Base-by-base conservation (phyloP, 2,113 vertebrate species). In the Sylvicapra grimmia region DNA sequence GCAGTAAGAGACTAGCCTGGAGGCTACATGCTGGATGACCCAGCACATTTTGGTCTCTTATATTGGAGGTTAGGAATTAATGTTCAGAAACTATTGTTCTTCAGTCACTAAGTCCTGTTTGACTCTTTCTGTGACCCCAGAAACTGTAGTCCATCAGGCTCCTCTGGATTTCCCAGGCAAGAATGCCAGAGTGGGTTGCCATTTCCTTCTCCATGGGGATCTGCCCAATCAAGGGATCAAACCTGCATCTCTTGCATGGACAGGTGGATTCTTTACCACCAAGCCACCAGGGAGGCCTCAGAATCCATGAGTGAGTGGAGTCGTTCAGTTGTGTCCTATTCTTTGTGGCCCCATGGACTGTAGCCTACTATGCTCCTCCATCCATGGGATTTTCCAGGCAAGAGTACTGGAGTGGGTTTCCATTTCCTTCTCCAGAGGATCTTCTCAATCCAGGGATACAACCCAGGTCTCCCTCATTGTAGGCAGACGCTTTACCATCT, bases 141-240 rank as follows among this genome's bases (percentile, higher is more conserved):
- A 40, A 21, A 77, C 12, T 44, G 11, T 75, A 75, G 36, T 27
- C 36, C 23, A 44, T 3, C 36, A 44, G 36, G 36, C 23, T 72
- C 10, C 68, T 40, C 36, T 40, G 36, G 72, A 77, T 44, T 77
- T 77, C 72, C 36, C 36, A 44, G 72, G 36, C 36, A 44, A 14
- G 72, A 27, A 44, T 77, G 36, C 72, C 23, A 44, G 72, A 14
- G 6, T 4, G 12, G 12, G 23, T 77, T 44, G 36, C 23, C 36
- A 44, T 77, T 75, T 44, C 36, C 72, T 77, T 77, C 12, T 14
- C 36, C 23, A 77, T 0, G 0, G 23, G 36, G 23, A 27, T 77
- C 36, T 44, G 36, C 21, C 36, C 40, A 25, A 14, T 25, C 23
- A 40, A 44, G 36, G 36, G 36, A 77, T 44, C 36, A 77, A 44